Evolutionary conservation across 2,797 vertebrate genomes (phyloP), one percentile per base, ranked within the genome.

Genomic region (Neoniphon sammara): DNA sequence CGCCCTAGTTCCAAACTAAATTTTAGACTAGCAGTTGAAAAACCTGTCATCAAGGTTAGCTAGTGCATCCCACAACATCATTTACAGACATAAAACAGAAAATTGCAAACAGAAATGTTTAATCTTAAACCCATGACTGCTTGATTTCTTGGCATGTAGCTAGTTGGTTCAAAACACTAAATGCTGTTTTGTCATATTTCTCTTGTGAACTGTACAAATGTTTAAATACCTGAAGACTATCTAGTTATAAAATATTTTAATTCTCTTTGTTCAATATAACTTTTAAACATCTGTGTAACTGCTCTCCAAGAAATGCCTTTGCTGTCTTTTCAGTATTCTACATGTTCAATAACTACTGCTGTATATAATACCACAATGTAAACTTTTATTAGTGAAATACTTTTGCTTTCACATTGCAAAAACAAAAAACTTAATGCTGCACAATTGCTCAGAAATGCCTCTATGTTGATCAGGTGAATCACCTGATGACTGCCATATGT

Each of bases 201-300:
- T 83, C 55, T 88, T 87, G 89, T 92, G 89, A 93, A 93, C 77
- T 93, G 91, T 93, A 93, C 79, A 94, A 91, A 93, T 92, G 91
- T 92, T 93, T 91, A 91, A 89, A 88, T 80, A 84, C 67, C 64
- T 46, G 55, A 80, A 73, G 57, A 87, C 70, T 80, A 74, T 87
- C 36, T 81, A 79, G 80, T 83, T 67, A 62, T 82, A 87, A 77
- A 85, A 66, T 81, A 89, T 91, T 90, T 87, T 74, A 86, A 86
- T 82, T 75, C 84, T 79, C 55, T 67, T 86, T 72, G 70, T 74
- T 49, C 65, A 69, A 83, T 82, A 81, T 84, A 81, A 73, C 71
- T 68, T 61, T 64, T 77, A 6, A 77, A 74, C 68, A 82, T 74
- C 49, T 76, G 80, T 87, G 61, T 82, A 85, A 80, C 75, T 84